These are phyloP conservation scores for Plecotus auritus DNA, from an alignment of 2,113 vertebrate genomes.

Conservation along the genomic window DNA sequence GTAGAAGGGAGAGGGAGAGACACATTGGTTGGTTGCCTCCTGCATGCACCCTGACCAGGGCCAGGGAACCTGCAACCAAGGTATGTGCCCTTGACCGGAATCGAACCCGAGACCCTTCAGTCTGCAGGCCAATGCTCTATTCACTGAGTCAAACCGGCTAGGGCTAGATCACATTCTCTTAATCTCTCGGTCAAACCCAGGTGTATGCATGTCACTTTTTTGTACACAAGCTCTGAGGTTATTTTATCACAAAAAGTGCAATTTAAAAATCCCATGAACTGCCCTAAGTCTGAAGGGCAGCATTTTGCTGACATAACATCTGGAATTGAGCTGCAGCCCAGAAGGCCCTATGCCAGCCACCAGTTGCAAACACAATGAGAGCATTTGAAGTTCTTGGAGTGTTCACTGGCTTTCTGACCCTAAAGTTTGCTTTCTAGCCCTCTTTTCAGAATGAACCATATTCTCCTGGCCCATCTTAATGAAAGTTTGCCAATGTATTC, in stretches of 20 bases:
- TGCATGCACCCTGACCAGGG: too few species aligned
- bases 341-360: neutral
- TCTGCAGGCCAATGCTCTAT: too few species aligned
- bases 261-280: constrained; percentile 38
- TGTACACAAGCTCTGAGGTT: neutral
- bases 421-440: neutral
- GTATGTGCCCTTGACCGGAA: too few species aligned
- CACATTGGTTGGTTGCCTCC: too few species aligned
- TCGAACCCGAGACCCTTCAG: too few species aligned
- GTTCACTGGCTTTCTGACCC: neutral
- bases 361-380: neutral
- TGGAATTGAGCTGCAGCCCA: neutral
- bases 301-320: constrained; percentile 13
- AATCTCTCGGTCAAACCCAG: constrained; percentile 32
- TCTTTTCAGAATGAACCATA: neutral
- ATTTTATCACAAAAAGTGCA: constrained; percentile 33
- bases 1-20: too few species aligned
- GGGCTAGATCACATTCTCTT: neutral
- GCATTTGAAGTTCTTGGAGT: neutral
- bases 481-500: neutral
- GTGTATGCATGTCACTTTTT: neutral
- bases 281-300: neutral
- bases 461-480: neutral
- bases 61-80: too few species aligned
- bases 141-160: too few species aligned